Conservation (phyloP, 1,140 invertebrate genomes). For the Mamestra configurata region DNA sequence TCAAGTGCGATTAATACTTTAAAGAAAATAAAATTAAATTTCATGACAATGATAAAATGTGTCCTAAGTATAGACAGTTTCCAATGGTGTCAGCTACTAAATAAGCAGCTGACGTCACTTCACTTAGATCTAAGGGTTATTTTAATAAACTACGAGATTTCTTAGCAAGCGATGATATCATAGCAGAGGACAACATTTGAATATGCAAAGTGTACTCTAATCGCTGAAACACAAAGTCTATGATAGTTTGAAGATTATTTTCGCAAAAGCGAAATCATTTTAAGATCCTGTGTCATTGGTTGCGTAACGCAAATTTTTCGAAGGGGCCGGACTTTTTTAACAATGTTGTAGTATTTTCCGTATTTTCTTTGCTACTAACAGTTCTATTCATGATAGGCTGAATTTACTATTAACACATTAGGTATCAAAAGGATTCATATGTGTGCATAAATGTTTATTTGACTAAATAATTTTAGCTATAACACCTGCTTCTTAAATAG, state of each 20-base stretch:
- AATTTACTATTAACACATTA: background rate
- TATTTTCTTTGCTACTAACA: background rate
- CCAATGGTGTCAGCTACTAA: slow-evolving; percentile 13
- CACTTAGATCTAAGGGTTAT: slow-evolving; percentile 50
- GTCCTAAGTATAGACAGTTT: slow-evolving; percentile 4
- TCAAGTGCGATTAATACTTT: background rate
- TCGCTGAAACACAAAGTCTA: slow-evolving; percentile 1
- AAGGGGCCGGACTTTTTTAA: slow-evolving; percentile 25
- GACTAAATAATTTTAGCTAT: background rate
- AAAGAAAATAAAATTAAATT: background rate
- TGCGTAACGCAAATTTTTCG: slow-evolving; percentile 41
- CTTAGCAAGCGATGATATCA: slow-evolving; percentile 47
- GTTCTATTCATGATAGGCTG: background rate
- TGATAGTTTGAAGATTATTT: slow-evolving; percentile 28
- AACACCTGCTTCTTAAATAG: background rate
- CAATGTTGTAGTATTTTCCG: background rate
- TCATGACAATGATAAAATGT: background rate
- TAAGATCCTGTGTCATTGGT: slow-evolving; percentile 51
- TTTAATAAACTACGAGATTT: slow-evolving; percentile 45
- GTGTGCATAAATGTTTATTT: background rate
- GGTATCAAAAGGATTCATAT: background rate
- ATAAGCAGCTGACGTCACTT: slow-evolving; percentile 37
- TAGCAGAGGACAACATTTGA: background rate
- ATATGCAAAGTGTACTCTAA: slow-evolving; percentile 37
- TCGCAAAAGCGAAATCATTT: slow-evolving; percentile 33